Conservation (phyloP, 2,113 vertebrate genomes). For the Chrysochloris asiatica region DNA sequence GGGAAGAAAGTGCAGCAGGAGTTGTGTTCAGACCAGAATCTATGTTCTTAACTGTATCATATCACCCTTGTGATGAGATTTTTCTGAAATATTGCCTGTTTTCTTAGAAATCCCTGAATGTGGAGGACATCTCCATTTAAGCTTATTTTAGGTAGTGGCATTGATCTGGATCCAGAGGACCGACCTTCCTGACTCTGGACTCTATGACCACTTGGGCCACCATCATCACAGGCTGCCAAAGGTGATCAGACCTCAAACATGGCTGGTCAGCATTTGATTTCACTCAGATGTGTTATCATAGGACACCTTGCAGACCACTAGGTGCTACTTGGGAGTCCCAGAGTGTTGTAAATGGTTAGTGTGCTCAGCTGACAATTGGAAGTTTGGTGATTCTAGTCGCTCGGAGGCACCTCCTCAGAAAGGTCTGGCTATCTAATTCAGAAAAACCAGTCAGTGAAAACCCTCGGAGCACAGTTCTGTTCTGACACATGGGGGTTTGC, state of each 20-base stretch:
- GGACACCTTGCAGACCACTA: rapidly evolving
- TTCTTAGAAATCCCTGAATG: not conserved
- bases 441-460: not conserved
- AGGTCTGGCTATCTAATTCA: not conserved
- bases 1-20: not conserved
- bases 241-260: not conserved
- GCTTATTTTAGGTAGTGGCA: not conserved
- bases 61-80: not conserved
- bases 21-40: not conserved
- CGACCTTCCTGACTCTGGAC: not conserved
- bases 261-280: not conserved
- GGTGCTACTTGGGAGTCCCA: not conserved
- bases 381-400: not conserved
- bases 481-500: not conserved
- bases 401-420: not conserved
- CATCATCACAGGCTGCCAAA: not conserved
- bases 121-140: not conserved
- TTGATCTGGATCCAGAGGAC: not conserved
- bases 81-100: not conserved
- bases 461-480: not conserved
- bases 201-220: not conserved
- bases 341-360: not conserved
- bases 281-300: not conserved
- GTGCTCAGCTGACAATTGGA: not conserved
- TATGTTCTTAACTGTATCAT: not conserved